Evolutionary conservation across 2,797 vertebrate species (phyloP), one percentile per base, ranked within the genome.

Genomic region (Acrossocheilus fasciatus): DNA sequence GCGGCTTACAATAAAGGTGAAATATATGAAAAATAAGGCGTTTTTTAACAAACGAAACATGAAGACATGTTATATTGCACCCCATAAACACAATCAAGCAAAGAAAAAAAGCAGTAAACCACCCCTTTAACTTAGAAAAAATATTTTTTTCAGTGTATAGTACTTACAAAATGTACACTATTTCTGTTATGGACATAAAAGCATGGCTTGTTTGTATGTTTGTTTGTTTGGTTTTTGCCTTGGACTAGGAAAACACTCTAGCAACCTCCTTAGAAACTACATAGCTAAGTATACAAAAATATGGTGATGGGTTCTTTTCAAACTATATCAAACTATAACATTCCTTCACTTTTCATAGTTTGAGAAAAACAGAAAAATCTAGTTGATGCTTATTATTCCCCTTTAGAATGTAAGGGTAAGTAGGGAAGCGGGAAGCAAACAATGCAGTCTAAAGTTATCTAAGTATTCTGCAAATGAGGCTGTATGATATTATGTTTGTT

Each of bases 381-480:
- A 66, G 26, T 64, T 30, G 1, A 34, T 3, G 6, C 6, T n/a
- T 26, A 39, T 52, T 26, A 2, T 54, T 73, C 59, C 17, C 20
- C 11, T 50, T 34, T 81, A 23, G 10, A 68, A 78, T 59, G 23
- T 57, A 50, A 26, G 59, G n/a, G 4, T 64, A 64, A 64, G 59
- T 30, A 62, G 8, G 34, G 34, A 69, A 69, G 10, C 7, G 23
- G 36, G 15, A 73, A 26, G 17, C 36, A 73, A 69, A 59, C 15
- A 54, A 82, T 57, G 81, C 50, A 82, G 14, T 72, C 45, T 15
- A n/a, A 30, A 77, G 18, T 57, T 7, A 39, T 39, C 3, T 36
- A 62, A 17, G 14, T 62, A 57, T 72, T 82, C 15, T 52, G 5
- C 50, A 83, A 75, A 75, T n/a, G 20, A 76, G 45, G 17, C 30